Conservation (phyloP, 2,113 vertebrate genomes). For the Grus americana region DNA sequence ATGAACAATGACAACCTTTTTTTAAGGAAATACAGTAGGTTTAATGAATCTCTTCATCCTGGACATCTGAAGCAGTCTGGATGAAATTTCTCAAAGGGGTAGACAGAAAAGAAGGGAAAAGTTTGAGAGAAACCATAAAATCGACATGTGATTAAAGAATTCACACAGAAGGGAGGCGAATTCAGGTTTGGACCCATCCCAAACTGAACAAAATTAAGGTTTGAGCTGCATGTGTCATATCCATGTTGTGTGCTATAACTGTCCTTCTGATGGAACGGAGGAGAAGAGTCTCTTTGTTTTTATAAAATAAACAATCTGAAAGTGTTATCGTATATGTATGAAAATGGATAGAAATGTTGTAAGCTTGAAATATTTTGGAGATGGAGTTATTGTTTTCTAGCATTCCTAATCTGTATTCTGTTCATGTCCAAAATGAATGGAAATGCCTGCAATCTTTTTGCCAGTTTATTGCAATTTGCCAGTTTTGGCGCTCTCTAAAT, state of each 20-base stretch:
- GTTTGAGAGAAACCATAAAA: not conserved
- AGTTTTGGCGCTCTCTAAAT: not conserved
- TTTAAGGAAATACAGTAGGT: not conserved
- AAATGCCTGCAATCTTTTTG: not conserved
- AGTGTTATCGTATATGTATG: not conserved
- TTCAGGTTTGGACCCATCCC: not conserved
- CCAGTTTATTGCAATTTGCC: not conserved
- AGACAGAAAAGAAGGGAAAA: not conserved
- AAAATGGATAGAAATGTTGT: not conserved
- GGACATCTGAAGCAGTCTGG: not conserved
- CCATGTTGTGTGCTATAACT: not conserved
- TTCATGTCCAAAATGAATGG: not conserved
- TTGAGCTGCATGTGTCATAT: not conserved
- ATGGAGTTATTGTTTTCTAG: not conserved
- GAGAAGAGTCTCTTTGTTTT: not conserved
- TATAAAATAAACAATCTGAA: not conserved
- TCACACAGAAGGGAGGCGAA: not conserved
- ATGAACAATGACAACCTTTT: not conserved
- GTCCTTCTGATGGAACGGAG: not conserved
- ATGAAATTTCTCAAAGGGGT: not conserved
- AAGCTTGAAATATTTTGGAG: not conserved
- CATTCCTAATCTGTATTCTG: not conserved
- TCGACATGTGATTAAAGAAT: not conserved
- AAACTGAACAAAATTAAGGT: not conserved
- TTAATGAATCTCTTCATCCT: not conserved